Evolutionary conservation across 1,140 invertebrate genomes (phyloP).

Genomic region (Pissodes strobi): DNA sequence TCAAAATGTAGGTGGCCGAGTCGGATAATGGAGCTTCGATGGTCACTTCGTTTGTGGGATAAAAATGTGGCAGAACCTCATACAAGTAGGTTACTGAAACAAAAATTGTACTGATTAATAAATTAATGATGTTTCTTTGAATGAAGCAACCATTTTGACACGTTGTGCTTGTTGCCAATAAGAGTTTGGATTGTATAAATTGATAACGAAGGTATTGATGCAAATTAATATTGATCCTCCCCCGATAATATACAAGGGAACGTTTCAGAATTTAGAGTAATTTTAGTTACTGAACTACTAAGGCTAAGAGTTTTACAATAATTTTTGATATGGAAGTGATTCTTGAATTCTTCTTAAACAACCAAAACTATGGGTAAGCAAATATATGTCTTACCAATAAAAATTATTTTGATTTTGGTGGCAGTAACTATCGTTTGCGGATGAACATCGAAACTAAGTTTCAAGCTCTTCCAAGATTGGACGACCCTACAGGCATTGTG

Average conservation of each 20-base stretch:
- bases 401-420: constrained; percentile 53
- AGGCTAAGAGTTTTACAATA: neutral
- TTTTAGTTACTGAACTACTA: too few species aligned
- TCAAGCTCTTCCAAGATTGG: constrained; percentile 54
- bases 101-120: neutral
- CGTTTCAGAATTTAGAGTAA: too few species aligned
- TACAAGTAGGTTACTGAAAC: constrained; percentile 52
- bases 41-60: constrained; percentile 43
- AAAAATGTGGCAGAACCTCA: constrained; percentile 50
- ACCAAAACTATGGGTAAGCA: neutral
- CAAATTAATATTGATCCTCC: too few species aligned
- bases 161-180: too few species aligned
- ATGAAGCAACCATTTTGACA: too few species aligned
- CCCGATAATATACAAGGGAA: too few species aligned
- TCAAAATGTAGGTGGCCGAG: constrained; percentile 16
- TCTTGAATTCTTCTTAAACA: too few species aligned
- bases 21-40: constrained; percentile 39
- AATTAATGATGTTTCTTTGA: too few species aligned
- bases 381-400: constrained; percentile 43
- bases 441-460: constrained; percentile 53
- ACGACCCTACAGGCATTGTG: constrained; percentile 55
- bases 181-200: too few species aligned
- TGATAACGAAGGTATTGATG: too few species aligned
- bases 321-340: neutral
- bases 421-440: constrained; percentile 51